Percentiles rank a stretch among this genome's conserved stretches.
phyloP scores from a whole-genome alignment of 2,888 invertebrate species.

The Scaeva pyrastri region DNA sequence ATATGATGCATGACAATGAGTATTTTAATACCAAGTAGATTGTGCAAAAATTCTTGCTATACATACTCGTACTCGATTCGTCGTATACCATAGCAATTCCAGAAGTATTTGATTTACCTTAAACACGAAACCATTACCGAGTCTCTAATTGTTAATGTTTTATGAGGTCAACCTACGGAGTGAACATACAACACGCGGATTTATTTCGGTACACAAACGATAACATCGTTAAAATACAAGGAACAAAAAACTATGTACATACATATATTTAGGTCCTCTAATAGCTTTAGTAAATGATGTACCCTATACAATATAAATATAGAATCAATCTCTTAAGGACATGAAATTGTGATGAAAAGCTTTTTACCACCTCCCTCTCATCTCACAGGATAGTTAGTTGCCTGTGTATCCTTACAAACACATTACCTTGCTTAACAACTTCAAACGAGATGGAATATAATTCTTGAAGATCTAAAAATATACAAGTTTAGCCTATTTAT shows the following conservation, averaged over 20 bases:
- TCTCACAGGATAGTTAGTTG: too few species aligned
- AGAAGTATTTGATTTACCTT: not conserved
- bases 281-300: too few species aligned
- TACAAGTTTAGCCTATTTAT: not conserved
- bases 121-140: constrained; percentile 14
- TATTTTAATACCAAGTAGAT: not conserved
- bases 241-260: too few species aligned
- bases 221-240: not conserved
- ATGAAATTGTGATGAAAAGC: too few species aligned
- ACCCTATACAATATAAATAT: too few species aligned
- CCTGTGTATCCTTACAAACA: too few species aligned
- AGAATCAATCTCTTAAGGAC: too few species aligned
- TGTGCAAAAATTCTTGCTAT: not conserved
- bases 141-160: constrained; percentile 3
- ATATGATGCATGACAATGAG: not conserved
- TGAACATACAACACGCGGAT: not conserved
- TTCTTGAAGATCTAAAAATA: constrained; percentile 4
- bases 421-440: too few species aligned
- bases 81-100: too few species aligned
- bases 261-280: too few species aligned
- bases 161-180: not conserved
- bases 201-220: not conserved
- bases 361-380: too few species aligned
- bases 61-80: not conserved
- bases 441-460: not conserved